Base-by-base conservation (phyloP, 92 coral and sea anemone species). In the Porites rus region DNA sequence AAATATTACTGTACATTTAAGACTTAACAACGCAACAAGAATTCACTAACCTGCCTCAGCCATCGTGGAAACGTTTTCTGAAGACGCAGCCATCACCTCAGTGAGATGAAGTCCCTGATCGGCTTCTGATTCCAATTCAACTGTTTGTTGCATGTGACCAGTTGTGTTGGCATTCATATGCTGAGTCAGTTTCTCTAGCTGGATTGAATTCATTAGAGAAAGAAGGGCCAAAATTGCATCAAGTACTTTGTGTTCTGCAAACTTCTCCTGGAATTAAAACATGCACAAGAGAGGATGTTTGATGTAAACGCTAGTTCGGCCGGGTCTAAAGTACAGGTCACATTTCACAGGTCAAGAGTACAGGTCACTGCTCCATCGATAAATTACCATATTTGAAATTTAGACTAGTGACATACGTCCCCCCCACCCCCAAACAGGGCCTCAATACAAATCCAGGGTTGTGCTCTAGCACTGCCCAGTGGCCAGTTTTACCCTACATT, bases 221-320 rank as follows among this genome's bases (percentile, higher is more conserved):
- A 97, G 97, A 67, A 97, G 90, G 31, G 90, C 71, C 46, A 95
- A 53, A 20, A 95, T 88, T 59, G 95, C 91, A 65, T 89, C 91
- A 64, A 97, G 62, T 24, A 97, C 93, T 38, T 91, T 53, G 64
- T 62, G 59, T n/a, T 83, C 72, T 0, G 87, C 25, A n/a, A 83
- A 83, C 65, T 75, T 74, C 0, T 46, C 87, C 87, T 83, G 24
- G 1, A 18, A 54, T 4, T 46, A 14, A 62, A 31, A 24, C 17
- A 10, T 56, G 61, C 13, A 56, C 13, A 56, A 10, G 61, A 10
- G 61, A 56, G 16, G 0, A 10, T 10, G 61, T 56, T 56, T 56
- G 61, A 56, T 14, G 16, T 16, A 9, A 54, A 9, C 60, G 13
- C 60, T 10, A 10, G 60, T 54, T 54, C 60, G 31, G 31, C 46